Evolutionary conservation across 53 echinoderm and acorn worm genomes (phyloP), one percentile per base, ranked within the genome.

Genomic region (Holothuria scabra): DNA sequence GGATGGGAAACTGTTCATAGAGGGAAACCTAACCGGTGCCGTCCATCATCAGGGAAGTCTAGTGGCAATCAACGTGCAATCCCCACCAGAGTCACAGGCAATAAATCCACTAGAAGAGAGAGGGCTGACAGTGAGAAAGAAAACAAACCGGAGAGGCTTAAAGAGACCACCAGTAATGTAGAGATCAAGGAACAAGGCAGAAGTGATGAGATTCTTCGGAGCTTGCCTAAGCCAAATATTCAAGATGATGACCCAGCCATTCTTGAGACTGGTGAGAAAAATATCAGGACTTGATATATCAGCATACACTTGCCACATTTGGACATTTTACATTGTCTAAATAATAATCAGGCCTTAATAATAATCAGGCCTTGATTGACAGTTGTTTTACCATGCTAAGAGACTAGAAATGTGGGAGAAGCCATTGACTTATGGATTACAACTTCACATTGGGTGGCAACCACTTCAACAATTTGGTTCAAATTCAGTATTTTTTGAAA

Each of bases 1-100:
- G 97, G 97, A 28, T 97, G 97, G 97, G 97, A 94, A 82, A 97
- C 97, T 0, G 97, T 97, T 11, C 97, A 97, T 21, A 89, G 97
- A 49, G 89, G 91, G 87, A 97, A 94, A 57, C 94, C 88, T 41
- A 90, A 85, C 75, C 84, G 93, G 13, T 89, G 93, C 74, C 84
- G 93, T 22, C 93, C 93, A 8, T 91, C 93, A 55, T 95, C 95
- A 8, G 91, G 70, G 49, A 93, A 95, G 61, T 79, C 74, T 30
- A 3, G 56, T 30, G 34, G n/a, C 21, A 23, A 41, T 35, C 55
- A 41, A 29, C 76, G 65, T 65, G 30, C 84, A 44, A 31, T 37
- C 16, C 32, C 66, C 14, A 66, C 28, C 46, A 62, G 63, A 68
- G 49, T 60, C 26, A 46, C 83, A 2, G 65, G 38, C 33, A 56